Evolutionary conservation across 2,113 vertebrate species (phyloP).

Genomic region (Clarias macrocephalus): DNA sequence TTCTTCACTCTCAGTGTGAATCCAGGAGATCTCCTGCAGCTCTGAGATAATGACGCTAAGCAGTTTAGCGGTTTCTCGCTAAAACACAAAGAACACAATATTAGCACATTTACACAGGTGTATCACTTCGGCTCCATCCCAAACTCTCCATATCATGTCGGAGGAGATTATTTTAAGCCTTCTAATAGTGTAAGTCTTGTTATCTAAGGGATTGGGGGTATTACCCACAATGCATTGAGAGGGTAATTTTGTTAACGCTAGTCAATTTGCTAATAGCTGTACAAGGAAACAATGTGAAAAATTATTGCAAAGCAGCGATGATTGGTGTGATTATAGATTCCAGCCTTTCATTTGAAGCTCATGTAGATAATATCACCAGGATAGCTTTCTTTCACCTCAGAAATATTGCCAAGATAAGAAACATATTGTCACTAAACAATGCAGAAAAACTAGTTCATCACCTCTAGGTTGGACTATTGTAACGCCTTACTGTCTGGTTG

Average conservation of each 20-base stretch:
- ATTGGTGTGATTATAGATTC: too few relatives aligned
- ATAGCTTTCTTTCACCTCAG: too few relatives aligned
- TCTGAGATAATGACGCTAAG: not conserved
- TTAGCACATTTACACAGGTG: slow-evolving; percentile 4
- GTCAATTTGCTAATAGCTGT: not conserved
- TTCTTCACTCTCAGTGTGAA: slow-evolving; percentile 22
- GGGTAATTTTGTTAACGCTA: not conserved
- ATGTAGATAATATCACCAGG: too few relatives aligned
- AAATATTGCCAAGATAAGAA: too few relatives aligned
- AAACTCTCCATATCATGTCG: not conserved
- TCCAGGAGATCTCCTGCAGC: slow-evolving; percentile 15
- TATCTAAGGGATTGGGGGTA: not conserved
- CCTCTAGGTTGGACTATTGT: too few relatives aligned
- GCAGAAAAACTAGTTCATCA: too few relatives aligned
- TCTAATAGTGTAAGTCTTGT: not conserved
- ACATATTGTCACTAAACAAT: too few relatives aligned
- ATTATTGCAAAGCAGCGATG: too few relatives aligned
- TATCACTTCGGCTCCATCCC: not conserved
- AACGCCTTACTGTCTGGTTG: too few relatives aligned
- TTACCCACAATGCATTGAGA: not conserved
- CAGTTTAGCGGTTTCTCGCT: not conserved
- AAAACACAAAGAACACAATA: not conserved
- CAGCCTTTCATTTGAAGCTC: too few relatives aligned
- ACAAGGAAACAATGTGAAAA: not conserved
- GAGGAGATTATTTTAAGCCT: not conserved